These are phyloP conservation scores for Sterrhoptilus dennistouni DNA, from an alignment of 2,113 vertebrate species.

Conservation along the genomic window DNA sequence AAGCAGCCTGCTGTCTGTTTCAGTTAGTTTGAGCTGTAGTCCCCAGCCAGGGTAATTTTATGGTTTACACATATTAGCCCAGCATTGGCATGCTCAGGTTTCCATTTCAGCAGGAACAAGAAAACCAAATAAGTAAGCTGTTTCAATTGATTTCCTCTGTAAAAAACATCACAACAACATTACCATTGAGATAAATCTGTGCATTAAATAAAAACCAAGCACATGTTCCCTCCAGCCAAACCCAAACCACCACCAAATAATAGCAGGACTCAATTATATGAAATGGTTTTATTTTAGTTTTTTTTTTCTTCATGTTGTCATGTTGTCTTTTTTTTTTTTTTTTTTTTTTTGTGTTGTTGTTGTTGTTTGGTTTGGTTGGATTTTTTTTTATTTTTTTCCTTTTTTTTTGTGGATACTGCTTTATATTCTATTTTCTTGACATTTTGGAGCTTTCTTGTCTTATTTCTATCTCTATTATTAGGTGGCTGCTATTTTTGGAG, in stretches of 20 bases:
- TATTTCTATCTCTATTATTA: neutral
- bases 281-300: neutral
- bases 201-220: neutral
- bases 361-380: neutral
- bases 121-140: neutral
- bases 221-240: neutral
- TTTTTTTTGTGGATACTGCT: neutral
- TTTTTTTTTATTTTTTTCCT: no score
- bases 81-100: neutral
- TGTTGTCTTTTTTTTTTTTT: neutral
- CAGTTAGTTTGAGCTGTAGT: neutral
- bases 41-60: neutral
- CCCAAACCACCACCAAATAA: neutral
- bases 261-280: neutral
- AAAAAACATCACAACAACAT: neutral
- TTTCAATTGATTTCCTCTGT: slow-evolving; percentile 10
- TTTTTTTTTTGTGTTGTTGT: no score
- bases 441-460: neutral
- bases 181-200: neutral
- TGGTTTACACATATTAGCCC: neutral
- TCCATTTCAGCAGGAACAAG: neutral
- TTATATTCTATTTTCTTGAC: neutral
- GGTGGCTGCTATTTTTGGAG: neutral
- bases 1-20: neutral
- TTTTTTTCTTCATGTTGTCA: neutral